phyloP scores from a whole-genome alignment of 1,140 invertebrate genomes.

The Neodiprion pinetum region DNA sequence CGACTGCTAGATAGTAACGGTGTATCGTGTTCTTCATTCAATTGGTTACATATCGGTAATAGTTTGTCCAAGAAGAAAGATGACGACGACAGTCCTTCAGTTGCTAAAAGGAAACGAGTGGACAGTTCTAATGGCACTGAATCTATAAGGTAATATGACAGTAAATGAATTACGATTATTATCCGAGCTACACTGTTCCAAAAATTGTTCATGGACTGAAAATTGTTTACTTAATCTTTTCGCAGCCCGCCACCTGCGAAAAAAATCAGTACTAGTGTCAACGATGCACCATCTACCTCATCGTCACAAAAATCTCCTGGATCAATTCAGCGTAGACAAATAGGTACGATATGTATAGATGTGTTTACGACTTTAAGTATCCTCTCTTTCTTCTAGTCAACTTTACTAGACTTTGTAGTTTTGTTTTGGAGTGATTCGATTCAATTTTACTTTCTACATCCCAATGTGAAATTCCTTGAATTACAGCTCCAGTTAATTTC shows the following conservation, averaged over 20 bases:
- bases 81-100: constrained; percentile 11
- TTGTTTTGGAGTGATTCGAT: no score
- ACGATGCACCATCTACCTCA: background rate
- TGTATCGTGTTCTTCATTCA: constrained; percentile 31
- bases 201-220: background rate
- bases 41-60: constrained; percentile 34
- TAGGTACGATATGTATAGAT: background rate
- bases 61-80: constrained; percentile 13
- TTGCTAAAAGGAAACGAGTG: constrained; percentile 25
- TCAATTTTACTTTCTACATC: no score
- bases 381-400: background rate
- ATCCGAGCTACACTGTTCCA: background rate
- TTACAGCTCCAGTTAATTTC: no score
- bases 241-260: constrained; percentile 30
- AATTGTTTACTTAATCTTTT: constrained; percentile 20
- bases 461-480: no score
- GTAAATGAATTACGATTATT: constrained; percentile 10
- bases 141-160: constrained; percentile 24
- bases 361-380: no score
- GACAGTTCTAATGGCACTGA: constrained; percentile 5
- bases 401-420: no score
- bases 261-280: constrained; percentile 23
- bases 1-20: constrained; percentile 3
- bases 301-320: background rate
- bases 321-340: background rate